Evolutionary conservation across 2,888 invertebrate genomes (phyloP).

Genomic region (Perizoma affinitatum): DNA sequence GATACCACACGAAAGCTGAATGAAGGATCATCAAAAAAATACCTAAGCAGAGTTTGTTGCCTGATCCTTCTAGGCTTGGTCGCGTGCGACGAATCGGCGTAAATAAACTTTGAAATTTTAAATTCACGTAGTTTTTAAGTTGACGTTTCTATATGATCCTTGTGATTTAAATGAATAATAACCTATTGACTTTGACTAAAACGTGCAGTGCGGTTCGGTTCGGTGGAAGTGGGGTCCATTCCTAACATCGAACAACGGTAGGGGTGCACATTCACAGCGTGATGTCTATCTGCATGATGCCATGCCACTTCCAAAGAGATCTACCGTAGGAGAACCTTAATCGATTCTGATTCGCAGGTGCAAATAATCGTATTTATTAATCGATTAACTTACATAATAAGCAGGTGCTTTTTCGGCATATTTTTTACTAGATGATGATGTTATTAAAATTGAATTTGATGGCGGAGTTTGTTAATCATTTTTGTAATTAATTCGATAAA

Average conservation of each 20-base stretch:
- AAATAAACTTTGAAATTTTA: too few relatives aligned
- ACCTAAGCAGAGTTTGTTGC: too few relatives aligned
- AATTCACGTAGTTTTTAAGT: too few relatives aligned
- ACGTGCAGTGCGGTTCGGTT: not conserved
- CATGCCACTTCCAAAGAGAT: conserved; percentile 49
- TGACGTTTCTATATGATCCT: too few relatives aligned
- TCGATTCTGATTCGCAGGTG: conserved; percentile 76
- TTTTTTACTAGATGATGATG: conserved; percentile 53
- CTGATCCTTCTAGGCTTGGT: too few relatives aligned
- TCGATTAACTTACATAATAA: conserved; percentile 45
- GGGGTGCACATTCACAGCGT: conserved; percentile 68
- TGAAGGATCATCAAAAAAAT: too few relatives aligned
- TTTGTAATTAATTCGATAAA: conserved; percentile 29
- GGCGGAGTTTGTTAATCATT: conserved; percentile 23
- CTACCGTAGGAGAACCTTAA: conserved; percentile 50
- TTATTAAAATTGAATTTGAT: conserved; percentile 60
- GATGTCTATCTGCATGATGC: conserved; percentile 49
- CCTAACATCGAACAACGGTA: conserved; percentile 52
- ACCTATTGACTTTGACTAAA: too few relatives aligned
- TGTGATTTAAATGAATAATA: too few relatives aligned
- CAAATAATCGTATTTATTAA: conserved; percentile 66
- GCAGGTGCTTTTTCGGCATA: conserved; percentile 49
- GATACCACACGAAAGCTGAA: too few relatives aligned
- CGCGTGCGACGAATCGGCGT: too few relatives aligned
- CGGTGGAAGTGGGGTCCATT: not conserved